Conservation (phyloP, 2,113 vertebrate species). For the Antechinus stuartii region DNA sequence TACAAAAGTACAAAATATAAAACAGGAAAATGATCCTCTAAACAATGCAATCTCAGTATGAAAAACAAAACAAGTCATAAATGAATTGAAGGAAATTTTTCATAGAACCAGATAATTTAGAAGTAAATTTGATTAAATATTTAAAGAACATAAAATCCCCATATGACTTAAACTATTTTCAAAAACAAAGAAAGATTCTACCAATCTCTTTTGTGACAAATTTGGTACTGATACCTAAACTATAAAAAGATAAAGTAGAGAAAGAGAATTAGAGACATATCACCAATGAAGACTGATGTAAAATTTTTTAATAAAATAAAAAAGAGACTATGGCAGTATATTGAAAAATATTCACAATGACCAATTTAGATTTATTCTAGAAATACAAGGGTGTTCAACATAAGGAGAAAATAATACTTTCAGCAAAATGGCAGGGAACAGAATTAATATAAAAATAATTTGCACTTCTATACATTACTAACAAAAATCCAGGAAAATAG, state of each 20-base stretch:
- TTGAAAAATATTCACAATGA: background rate
- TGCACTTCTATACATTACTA: background rate
- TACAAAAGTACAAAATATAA: background rate
- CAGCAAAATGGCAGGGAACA: background rate
- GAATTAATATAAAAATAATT: conserved; percentile 10
- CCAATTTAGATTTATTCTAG: background rate
- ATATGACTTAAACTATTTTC: background rate
- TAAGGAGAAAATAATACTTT: background rate
- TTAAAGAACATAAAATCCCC: background rate
- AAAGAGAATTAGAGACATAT: background rate
- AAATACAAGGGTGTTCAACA: background rate
- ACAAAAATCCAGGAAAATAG: background rate
- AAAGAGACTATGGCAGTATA: background rate
- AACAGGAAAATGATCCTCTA: background rate
- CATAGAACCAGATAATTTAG: background rate
- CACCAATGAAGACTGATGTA: background rate
- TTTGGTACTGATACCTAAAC: background rate
- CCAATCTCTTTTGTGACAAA: background rate
- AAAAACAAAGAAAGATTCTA: background rate
- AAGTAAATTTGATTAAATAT: background rate
- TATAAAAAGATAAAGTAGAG: background rate
- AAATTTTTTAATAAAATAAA: background rate
- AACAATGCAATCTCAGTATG: background rate
- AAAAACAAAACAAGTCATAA: background rate
- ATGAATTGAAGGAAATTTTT: background rate